A percentile compares a stretch with the other conserved stretches of the same genome.
phyloP scores from a whole-genome alignment of 2,113 vertebrate genomes.

The Carassius auratus region DNA sequence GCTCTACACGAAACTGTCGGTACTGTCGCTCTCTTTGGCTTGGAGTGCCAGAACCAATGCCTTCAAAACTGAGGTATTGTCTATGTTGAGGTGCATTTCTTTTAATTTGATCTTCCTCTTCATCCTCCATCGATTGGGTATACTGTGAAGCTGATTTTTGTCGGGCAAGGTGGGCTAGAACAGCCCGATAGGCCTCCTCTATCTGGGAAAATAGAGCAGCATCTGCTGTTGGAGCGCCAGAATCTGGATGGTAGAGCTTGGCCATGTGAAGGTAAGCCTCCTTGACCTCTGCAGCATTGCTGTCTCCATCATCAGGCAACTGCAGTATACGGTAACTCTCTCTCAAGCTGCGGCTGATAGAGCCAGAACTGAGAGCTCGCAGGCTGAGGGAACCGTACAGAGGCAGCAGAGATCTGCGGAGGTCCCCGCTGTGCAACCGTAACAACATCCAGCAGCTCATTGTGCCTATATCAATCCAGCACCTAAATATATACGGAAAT shows the following conservation, averaged over 20 bases:
- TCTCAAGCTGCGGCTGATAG: conserved; percentile 62
- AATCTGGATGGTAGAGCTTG: conserved; percentile 91
- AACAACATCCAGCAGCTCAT: conserved; percentile 55
- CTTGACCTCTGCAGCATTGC: conserved; percentile 77
- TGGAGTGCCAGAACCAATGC: conserved; percentile 86
- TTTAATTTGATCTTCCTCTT: conserved; percentile 76
- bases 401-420: conserved; percentile 30
- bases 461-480: not conserved
- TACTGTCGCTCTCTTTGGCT: conserved; percentile 93
- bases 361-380: conserved; percentile 53
- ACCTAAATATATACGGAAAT: not conserved
- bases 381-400: conserved; percentile 6
- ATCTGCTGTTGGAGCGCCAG: conserved; percentile 78
- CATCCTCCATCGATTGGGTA: conserved; percentile 58
- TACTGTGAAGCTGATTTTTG: conserved; percentile 50
- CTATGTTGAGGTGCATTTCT: conserved; percentile 82
- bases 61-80: conserved; percentile 93
- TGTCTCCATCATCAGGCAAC: conserved; percentile 62
- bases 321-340: conserved; percentile 74
- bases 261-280: conserved; percentile 84
- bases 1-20: conserved; percentile 85
- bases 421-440: conserved; percentile 15
- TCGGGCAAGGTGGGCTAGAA: conserved; percentile 75
- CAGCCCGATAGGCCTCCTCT: conserved; percentile 85
- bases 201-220: conserved; percentile 79